Base-by-base conservation (phyloP, 2,888 invertebrate genomes). In the Phyllotreta striolata region DNA sequence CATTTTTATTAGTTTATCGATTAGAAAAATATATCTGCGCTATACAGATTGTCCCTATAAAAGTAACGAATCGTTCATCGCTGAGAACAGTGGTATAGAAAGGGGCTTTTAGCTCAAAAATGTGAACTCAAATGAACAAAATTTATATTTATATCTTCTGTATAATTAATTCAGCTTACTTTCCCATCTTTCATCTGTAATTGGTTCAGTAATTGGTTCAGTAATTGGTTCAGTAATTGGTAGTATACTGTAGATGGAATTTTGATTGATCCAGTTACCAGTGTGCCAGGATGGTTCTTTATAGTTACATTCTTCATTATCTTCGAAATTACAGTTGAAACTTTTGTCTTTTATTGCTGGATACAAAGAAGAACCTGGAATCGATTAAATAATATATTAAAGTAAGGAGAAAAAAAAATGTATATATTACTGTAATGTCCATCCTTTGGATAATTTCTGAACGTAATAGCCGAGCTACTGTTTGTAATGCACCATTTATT, bases 131-230 rank as follows among this genome's bases (percentile, higher is more conserved):
- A n/a, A n/a, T n/a, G n/a, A n/a, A n/a, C n/a, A n/a, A n/a, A n/a
- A n/a, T n/a, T n/a, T n/a, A n/a, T n/a, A n/a, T n/a, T n/a, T n/a
- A n/a, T n/a, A n/a, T n/a, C n/a, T n/a, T n/a, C n/a, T n/a, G 13
- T 54, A 39, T 3, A 54, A 46, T 35, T 41, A 41, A 14, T 13
- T 12, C n/a, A 41, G 63, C 54, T 49, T 63, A 70, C 70, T 62
- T 66, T 70, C 68, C 70, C 70, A 70, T 55, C 70, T 62, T 39
- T 58, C 56, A 24, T 70, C 70, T 7, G 62, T 68, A 44, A 70
- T 60, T 6, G 59, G 13, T 38, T 57, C 41, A 1, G 56, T n/a
- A n/a, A n/a, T n/a, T n/a, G n/a, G n/a, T n/a, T 70, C 70, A 5
- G 62, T 68, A 44, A 70, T 60, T 6, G 59, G 13, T 38, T 57